Evolutionary conservation across 2,797 vertebrate species (phyloP).

Genomic region (Hapalemur alaotrensis): DNA sequence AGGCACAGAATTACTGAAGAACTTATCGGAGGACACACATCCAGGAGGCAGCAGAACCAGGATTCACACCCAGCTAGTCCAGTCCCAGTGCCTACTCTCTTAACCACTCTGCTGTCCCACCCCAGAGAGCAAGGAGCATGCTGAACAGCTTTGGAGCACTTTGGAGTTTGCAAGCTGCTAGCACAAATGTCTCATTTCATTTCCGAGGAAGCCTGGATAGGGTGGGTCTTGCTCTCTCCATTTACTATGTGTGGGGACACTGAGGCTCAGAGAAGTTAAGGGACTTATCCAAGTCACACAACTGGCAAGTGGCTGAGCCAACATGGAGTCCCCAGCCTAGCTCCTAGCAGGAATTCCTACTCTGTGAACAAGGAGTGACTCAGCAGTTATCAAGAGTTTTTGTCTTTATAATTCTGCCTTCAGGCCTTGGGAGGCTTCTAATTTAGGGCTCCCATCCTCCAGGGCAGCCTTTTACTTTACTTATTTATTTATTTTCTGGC

Average conservation of each 20-base stretch:
- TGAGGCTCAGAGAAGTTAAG: not conserved
- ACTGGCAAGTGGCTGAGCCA: not conserved
- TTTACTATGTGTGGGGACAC: not conserved
- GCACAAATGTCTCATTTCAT: not conserved
- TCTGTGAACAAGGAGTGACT: not conserved
- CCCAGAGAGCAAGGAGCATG: not conserved
- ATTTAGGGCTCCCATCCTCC: not conserved
- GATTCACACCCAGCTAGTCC: not conserved
- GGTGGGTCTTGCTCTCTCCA: not conserved
- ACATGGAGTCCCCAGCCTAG: not conserved
- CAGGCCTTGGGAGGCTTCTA: conserved; percentile 31
- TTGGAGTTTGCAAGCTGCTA: not conserved
- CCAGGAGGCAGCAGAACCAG: not conserved
- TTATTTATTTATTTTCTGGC: conserved; percentile 27
- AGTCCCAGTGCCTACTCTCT: not conserved
- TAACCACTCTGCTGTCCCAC: not conserved
- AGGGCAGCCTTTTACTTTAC: not conserved
- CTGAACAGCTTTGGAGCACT: not conserved
- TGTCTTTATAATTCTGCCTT: conserved; percentile 29
- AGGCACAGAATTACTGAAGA: not conserved
- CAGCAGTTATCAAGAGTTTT: not conserved
- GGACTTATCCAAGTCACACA: not conserved
- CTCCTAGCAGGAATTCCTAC: not conserved
- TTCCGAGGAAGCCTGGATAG: not conserved
- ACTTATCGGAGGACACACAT: not conserved